Conservation (phyloP, 2,797 vertebrate species). For the Epinephelus malabaricus region DNA sequence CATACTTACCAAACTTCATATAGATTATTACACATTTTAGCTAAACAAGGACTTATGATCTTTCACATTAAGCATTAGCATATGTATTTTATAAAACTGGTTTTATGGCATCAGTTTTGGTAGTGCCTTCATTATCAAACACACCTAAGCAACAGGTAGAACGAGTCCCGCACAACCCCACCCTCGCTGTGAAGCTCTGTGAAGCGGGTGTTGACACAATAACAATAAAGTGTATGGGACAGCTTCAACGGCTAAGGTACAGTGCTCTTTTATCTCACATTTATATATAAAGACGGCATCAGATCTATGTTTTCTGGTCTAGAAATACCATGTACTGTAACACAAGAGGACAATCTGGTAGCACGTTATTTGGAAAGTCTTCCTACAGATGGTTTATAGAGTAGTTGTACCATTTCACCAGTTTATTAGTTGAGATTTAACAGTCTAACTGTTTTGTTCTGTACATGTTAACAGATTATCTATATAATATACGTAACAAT, state of each 20-base stretch:
- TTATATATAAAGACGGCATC: too few relatives aligned
- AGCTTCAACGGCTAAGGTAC: slow-evolving; percentile 28
- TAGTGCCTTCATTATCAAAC: neutral
- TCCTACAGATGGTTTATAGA: too few relatives aligned
- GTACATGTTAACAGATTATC: too few relatives aligned
- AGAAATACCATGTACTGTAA: neutral
- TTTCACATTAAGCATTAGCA: too few relatives aligned
- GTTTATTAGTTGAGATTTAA: too few relatives aligned
- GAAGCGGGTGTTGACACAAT: neutral
- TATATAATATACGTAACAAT: too few relatives aligned
- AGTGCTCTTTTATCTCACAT: neutral
- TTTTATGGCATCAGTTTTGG: too few relatives aligned
- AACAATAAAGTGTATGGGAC: neutral
- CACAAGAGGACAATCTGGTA: neutral
- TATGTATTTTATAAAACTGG: too few relatives aligned
- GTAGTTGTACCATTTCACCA: too few relatives aligned
- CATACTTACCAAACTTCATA: neutral
- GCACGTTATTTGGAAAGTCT: too few relatives aligned
- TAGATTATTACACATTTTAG: neutral
- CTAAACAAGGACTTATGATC: neutral
- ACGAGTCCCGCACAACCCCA: slow-evolving; percentile 3
- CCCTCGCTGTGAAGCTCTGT: accelerated
- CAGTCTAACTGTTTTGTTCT: too few relatives aligned
- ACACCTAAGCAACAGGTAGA: slow-evolving; percentile 30
- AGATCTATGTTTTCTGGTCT: neutral